These are phyloP conservation scores for Margaritifera margaritifera DNA, from an alignment of 2,888 invertebrate species.

Conservation along the genomic window DNA sequence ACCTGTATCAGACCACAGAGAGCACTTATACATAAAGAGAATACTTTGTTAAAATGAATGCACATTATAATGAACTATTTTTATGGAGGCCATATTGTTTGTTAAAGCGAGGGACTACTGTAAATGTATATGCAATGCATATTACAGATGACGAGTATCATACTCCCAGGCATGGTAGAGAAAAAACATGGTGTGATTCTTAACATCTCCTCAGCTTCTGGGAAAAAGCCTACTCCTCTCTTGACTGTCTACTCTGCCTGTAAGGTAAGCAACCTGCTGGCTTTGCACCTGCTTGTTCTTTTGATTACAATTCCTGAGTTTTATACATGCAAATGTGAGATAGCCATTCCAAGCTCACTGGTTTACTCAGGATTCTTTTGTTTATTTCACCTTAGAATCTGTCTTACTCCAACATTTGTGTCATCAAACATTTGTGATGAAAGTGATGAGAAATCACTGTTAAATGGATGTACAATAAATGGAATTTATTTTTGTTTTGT, in stretches of 20 bases:
- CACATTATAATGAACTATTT: neutral
- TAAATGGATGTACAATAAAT: no score
- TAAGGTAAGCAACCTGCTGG: constrained; percentile 78
- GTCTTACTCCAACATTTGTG: no score
- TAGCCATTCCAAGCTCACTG: neutral
- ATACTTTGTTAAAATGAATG: neutral
- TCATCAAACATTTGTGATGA: no score
- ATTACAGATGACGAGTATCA: constrained; percentile 83
- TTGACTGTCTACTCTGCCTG: constrained; percentile 90
- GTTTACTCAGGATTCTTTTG: neutral
- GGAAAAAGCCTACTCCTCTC: constrained; percentile 86
- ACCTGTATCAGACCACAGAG: neutral
- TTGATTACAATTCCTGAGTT: neutral
- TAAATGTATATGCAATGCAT: constrained; percentile 17
- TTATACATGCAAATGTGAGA: neutral
- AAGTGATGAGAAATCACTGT: no score
- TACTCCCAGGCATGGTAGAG: constrained; percentile 81
- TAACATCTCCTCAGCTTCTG: constrained; percentile 90
- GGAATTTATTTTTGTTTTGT: no score
- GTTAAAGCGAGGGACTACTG: neutral
- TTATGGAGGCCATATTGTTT: neutral
- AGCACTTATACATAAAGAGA: neutral
- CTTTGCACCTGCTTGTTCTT: neutral
- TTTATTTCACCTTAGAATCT: no score
- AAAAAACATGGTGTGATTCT: constrained; percentile 85